Conservation (phyloP, 2,113 vertebrate genomes). For the Irena cyanogastra region DNA sequence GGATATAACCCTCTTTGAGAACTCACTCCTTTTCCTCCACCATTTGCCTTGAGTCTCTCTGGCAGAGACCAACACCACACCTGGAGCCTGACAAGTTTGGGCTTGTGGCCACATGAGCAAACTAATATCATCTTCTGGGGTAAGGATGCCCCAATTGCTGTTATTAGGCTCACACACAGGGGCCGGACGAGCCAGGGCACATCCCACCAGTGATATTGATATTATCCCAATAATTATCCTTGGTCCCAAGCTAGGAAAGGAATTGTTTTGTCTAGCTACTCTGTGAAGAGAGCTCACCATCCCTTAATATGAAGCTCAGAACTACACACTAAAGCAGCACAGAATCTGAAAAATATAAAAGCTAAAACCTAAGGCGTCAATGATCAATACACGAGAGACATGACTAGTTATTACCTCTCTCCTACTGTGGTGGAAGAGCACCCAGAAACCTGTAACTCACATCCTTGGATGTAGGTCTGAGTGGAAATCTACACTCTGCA, state of each 20-base stretch:
- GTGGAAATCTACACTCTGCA: neutral
- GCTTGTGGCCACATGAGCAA: too few relatives aligned
- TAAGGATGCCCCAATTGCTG: too few relatives aligned
- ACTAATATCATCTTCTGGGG: too few relatives aligned
- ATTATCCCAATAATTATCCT: too few relatives aligned
- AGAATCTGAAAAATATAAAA: neutral
- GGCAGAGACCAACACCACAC: too few relatives aligned
- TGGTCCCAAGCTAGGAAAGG: neutral
- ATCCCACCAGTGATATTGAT: too few relatives aligned
- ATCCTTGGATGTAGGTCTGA: neutral
- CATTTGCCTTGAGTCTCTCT: too few relatives aligned
- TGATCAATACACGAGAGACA: neutral
- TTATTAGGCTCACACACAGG: too few relatives aligned
- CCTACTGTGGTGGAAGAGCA: neutral
- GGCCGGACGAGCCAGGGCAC: too few relatives aligned
- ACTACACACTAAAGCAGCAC: neutral
- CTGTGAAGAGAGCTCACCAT: neutral
- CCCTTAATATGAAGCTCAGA: neutral
- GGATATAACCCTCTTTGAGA: too few relatives aligned
- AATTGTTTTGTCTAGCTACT: neutral
- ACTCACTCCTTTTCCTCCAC: too few relatives aligned
- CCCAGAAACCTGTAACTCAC: neutral
- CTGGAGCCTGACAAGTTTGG: too few relatives aligned
- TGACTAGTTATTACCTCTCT: neutral
- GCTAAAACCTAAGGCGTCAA: neutral